Conservation (phyloP, 2,113 vertebrate genomes). For the Probosciger aterrimus region DNA sequence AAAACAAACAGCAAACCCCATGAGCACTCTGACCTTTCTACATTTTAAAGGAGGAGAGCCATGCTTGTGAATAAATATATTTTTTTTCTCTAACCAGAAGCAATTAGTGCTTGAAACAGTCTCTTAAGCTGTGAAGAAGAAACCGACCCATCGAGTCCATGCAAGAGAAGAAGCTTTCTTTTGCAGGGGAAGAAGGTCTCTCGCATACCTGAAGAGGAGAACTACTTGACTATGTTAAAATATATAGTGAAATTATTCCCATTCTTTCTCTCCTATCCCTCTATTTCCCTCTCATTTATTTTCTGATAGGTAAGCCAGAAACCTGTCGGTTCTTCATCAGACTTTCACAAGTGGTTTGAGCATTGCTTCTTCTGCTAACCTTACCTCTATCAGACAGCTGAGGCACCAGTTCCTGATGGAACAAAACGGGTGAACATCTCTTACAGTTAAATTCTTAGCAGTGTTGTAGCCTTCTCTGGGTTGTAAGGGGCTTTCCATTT, state of each 20-base stretch:
- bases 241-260: not conserved
- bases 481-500: not conserved
- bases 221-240: not conserved
- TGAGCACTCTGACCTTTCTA: not conserved
- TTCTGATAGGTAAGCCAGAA: not conserved
- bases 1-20: slow-evolving; percentile 20
- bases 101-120: slow-evolving; percentile 11
- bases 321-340: not conserved
- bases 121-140: slow-evolving; percentile 4
- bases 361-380: not conserved
- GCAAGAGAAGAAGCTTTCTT: not conserved
- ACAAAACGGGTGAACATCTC: not conserved
- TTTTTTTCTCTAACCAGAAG: not conserved
- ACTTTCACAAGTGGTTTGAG: not conserved
- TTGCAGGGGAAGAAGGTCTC: not conserved
- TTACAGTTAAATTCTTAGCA: not conserved
- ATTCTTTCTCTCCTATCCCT: not conserved
- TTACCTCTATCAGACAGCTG: not conserved
- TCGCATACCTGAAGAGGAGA: not conserved
- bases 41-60: not conserved
- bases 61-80: not conserved
- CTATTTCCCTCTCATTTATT: not conserved
- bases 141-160: not conserved
- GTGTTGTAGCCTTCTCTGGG: not conserved
- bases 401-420: not conserved